phyloP scores from a whole-genome alignment of 2,113 vertebrate species.

The Cephalopholis sonnerati region DNA sequence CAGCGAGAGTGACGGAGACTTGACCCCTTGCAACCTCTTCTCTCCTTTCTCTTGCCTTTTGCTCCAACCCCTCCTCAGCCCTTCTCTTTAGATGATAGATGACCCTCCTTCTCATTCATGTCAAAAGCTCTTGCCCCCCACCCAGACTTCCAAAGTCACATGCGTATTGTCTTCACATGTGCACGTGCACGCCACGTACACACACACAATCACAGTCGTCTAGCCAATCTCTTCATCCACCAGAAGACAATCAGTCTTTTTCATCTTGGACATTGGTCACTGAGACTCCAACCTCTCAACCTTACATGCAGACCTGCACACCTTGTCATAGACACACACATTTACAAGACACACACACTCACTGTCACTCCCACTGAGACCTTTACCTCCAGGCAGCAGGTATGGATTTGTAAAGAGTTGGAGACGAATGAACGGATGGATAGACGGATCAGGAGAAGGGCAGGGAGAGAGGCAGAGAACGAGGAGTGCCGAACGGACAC shows the following conservation, averaged over 20 bases:
- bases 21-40: slow-evolving; percentile 61
- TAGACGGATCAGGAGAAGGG: slow-evolving; percentile 66
- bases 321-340: slow-evolving; percentile 48
- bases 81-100: slow-evolving; percentile 74
- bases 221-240: slow-evolving; percentile 30
- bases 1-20: slow-evolving; percentile 65
- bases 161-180: slow-evolving; percentile 46
- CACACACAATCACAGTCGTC: slow-evolving; percentile 18
- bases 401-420: slow-evolving; percentile 66
- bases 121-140: slow-evolving; percentile 56
- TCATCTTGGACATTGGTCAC: slow-evolving; percentile 42
- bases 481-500: slow-evolving; percentile 68
- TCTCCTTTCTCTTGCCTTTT: slow-evolving; percentile 62
- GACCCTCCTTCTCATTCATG: slow-evolving; percentile 63
- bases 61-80: slow-evolving; percentile 52
- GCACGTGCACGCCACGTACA: slow-evolving; percentile 14
- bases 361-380: slow-evolving; percentile 51
- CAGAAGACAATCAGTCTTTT: slow-evolving; percentile 60
- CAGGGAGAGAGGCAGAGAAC: slow-evolving; percentile 47
- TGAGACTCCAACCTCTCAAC: slow-evolving; percentile 36
- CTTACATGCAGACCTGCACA: slow-evolving; percentile 43
- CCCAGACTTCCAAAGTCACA: slow-evolving; percentile 58
- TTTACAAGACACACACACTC: slow-evolving; percentile 41
- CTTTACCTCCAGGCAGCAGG: slow-evolving; percentile 67
- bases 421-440: slow-evolving; percentile 60